Base-by-base conservation (phyloP, 2,797 vertebrate species). In the Coregonus suidteri region DNA sequence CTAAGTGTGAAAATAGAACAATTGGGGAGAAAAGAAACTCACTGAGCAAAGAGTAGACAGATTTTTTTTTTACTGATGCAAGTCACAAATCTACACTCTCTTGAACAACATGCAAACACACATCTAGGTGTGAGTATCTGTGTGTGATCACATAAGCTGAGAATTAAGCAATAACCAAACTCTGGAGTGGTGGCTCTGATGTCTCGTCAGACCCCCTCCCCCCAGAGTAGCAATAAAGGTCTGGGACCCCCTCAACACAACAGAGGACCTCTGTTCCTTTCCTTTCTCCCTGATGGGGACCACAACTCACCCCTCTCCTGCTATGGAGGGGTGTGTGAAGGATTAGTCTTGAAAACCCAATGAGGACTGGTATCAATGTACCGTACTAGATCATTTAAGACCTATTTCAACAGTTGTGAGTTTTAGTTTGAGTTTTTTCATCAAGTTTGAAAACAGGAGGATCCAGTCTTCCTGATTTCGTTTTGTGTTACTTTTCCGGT, bases 121-220 rank as follows among this genome's bases (percentile, higher is more conserved):
- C 37, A 0, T 13, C 73, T 37, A 15, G 62, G 56, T 71, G 66
- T 83, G 71, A 79, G 37, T 56, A 47, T 72, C 51, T 75, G 76
- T 81, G 79, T 80, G 80, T 81, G 73, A 88, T 85, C 75, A 82
- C 76, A 90, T 90, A 90, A 92, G 91, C 89, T 93, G 88, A 88
- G 83, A 82, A 90, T 85, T 75, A 91, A 94, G 94, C 94, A 95
- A 94, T 95, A 95, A 94, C 87, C 85, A 92, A 92, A 93, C 91
- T 90, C 85, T 93, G 85, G 86, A 85, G 75, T 6, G 56, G 79
- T 79, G 83, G 77, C 78, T 77, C 79, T 79, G 56, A 59, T 4
- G 20, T 80, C 77, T 84, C 67, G 6, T 70, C 18, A 1, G 70
- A 62, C 80, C 79, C 73, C 64, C 76, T 25, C 25, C 77, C 77